Evolutionary conservation across 2,113 vertebrate species (phyloP).

Genomic region (Otocyon megalotis): DNA sequence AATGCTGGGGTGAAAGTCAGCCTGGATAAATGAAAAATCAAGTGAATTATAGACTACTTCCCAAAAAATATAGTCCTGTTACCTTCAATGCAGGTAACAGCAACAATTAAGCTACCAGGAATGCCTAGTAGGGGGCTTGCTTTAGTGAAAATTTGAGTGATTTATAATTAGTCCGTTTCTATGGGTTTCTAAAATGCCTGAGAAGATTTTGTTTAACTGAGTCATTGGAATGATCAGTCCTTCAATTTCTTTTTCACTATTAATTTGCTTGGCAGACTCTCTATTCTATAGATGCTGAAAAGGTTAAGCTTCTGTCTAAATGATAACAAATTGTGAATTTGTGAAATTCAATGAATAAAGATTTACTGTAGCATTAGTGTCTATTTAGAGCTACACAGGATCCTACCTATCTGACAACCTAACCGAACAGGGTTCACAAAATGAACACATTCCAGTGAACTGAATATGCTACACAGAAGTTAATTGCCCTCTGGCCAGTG

Average conservation of each 20-base stretch:
- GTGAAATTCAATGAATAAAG: slow-evolving; percentile 29
- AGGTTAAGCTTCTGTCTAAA: slow-evolving; percentile 53
- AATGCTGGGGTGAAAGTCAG: neutral
- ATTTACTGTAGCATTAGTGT: slow-evolving; percentile 37
- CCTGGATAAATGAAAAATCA: slow-evolving; percentile 8
- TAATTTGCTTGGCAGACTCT: slow-evolving; percentile 39
- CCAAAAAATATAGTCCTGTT: slow-evolving; percentile 30
- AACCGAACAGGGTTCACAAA: slow-evolving; percentile 28
- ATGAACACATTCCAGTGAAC: slow-evolving; percentile 28
- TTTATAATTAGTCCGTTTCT: slow-evolving; percentile 39
- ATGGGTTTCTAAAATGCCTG: slow-evolving; percentile 38
- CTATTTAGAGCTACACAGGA: slow-evolving; percentile 5
- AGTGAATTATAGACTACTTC: slow-evolving; percentile 35
- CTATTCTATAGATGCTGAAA: slow-evolving; percentile 6
- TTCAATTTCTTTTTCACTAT: slow-evolving; percentile 31
- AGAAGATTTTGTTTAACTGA: slow-evolving; percentile 35
- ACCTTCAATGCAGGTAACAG: neutral
- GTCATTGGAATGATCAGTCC: slow-evolving; percentile 10
- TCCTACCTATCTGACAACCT: slow-evolving; percentile 6
- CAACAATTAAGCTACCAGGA: slow-evolving; percentile 11
- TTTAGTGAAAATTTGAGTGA: slow-evolving; percentile 31
- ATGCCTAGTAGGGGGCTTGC: neutral
- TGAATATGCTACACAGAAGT: slow-evolving; percentile 21
- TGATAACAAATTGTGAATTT: slow-evolving; percentile 50
- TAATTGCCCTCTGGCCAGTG: slow-evolving; percentile 20